These are phyloP conservation scores for Drosophila falleni DNA, from an alignment of 2,888 invertebrate genomes.

Conservation along the genomic window DNA sequence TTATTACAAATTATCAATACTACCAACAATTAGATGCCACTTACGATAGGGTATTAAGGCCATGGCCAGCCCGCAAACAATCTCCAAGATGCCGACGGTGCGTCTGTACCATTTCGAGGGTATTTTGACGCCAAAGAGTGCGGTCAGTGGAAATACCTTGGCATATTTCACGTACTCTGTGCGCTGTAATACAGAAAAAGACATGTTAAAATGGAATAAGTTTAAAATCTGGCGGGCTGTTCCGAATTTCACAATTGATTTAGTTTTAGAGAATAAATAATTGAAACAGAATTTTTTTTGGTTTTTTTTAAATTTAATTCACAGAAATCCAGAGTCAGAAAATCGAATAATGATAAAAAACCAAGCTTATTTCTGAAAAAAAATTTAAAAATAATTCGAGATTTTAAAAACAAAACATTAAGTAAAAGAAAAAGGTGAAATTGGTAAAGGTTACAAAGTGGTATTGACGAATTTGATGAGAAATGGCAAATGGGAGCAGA, in stretches of 20 bases:
- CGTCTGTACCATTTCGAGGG: slow-evolving; percentile 97
- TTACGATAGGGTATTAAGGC: slow-evolving; percentile 94
- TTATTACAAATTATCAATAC: not conserved
- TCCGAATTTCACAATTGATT: not conserved
- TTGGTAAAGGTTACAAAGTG: not conserved
- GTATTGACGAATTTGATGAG: not conserved
- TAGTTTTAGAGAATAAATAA: too few species aligned
- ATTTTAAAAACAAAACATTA: too few species aligned
- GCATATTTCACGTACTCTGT: slow-evolving; percentile 98
- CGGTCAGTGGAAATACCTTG: slow-evolving; percentile 95
- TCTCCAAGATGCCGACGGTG: slow-evolving; percentile 93
- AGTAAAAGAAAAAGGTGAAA: too few species aligned
- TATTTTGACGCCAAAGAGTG: slow-evolving; percentile 93
- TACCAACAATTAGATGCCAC: slow-evolving; percentile 85
- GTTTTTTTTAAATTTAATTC: too few species aligned
- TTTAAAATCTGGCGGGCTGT: not conserved
- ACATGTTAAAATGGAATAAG: not conserved
- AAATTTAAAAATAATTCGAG: too few species aligned
- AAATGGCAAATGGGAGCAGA: not conserved
- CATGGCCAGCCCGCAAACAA: slow-evolving; percentile 93
- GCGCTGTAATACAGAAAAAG: slow-evolving; percentile 88
- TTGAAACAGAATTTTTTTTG: too few species aligned
- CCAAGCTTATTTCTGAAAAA: too few species aligned
- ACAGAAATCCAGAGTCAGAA: too few species aligned
- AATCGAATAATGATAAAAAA: too few species aligned